A percentile compares a stretch with the other conserved stretches of the same genome.
These are phyloP conservation scores for Halictus rubicundus DNA, from an alignment of 1,140 invertebrate genomes.

Conservation along the genomic window DNA sequence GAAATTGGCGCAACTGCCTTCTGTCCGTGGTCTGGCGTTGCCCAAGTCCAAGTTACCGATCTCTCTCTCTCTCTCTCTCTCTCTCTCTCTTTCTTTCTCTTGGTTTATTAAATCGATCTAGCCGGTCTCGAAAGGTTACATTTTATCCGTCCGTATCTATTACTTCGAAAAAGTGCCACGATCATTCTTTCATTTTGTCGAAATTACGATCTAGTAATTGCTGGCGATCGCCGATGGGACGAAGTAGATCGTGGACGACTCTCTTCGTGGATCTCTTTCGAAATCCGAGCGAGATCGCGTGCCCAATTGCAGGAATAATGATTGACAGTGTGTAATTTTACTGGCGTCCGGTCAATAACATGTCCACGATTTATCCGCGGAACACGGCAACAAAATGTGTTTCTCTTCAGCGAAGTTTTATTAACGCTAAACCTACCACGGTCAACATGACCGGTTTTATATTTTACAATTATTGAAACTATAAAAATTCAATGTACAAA, in stretches of 20 bases:
- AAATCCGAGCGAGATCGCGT: too few relatives aligned
- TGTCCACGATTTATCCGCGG: background rate
- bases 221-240: background rate
- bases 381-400: too few relatives aligned
- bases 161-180: background rate
- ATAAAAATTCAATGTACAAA: too few relatives aligned
- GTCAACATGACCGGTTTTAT: too few relatives aligned
- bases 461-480: too few relatives aligned
- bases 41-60: slow-evolving; percentile 50
- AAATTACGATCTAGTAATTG: background rate
- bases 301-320: too few relatives aligned
- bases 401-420: too few relatives aligned
- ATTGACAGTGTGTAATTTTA: too few relatives aligned
- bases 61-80: slow-evolving; percentile 11
- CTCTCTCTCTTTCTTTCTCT: background rate
- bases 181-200: background rate
- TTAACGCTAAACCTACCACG: too few relatives aligned
- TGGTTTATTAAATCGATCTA: slow-evolving; percentile 55
- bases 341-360: background rate
- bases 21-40: slow-evolving; percentile 40
- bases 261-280: too few relatives aligned
- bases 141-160: slow-evolving; percentile 51
- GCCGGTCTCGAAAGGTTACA: slow-evolving; percentile 47
- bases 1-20: slow-evolving; percentile 54
- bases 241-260: background rate